Evolutionary conservation across 2,888 invertebrate genomes (phyloP), one percentile per base, ranked within the genome.

Genomic region (Aporophyla lueneburgensis): DNA sequence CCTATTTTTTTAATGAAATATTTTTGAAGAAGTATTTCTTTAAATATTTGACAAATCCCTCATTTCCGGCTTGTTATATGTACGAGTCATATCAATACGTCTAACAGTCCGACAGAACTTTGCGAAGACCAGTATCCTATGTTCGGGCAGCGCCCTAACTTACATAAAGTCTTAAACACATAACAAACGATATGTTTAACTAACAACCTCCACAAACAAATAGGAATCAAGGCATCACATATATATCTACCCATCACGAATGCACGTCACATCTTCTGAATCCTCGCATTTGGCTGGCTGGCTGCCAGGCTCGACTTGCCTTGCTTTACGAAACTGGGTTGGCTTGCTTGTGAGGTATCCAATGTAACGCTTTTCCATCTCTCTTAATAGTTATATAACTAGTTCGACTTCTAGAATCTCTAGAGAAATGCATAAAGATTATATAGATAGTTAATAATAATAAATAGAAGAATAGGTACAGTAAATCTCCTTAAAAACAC

Each of bases 291-390:
- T 61, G 49, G 49, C 71, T 82, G 69, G 81, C 85, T 66, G 54
- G 59, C n/a, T 83, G 80, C 80, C 80, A 80, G 71, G 24, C 24
- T 78, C 63, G 53, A 53, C 54, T 80, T 71, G 74, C 85, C 16
- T 68, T 84, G 67, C 74, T 80, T 80, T 51, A 68, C 71, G 51
- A 71, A 71, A 71, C 74, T 65, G 40, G 70, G 70, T 79, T 84
- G 24, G 27, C 16, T n/a, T 56, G 58, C 33, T 70, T 79, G 62
- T 58, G 66, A 67, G 19, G 43, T 68, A 54, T 40, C 61, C 40
- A 24, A 69, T 56, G 62, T 72, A 46, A 65, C 56, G 54, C 56
- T 80, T 68, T 66, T 54, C 58, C 49, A 61, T 56, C 46, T 59
- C n/a, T 78, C 19, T 19, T 46, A 27, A 76, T 27, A 74, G 40